These are phyloP conservation scores for Panagrolaimus sp. DNA, from an alignment of 1,140 invertebrate genomes.

Conservation along the genomic window DNA sequence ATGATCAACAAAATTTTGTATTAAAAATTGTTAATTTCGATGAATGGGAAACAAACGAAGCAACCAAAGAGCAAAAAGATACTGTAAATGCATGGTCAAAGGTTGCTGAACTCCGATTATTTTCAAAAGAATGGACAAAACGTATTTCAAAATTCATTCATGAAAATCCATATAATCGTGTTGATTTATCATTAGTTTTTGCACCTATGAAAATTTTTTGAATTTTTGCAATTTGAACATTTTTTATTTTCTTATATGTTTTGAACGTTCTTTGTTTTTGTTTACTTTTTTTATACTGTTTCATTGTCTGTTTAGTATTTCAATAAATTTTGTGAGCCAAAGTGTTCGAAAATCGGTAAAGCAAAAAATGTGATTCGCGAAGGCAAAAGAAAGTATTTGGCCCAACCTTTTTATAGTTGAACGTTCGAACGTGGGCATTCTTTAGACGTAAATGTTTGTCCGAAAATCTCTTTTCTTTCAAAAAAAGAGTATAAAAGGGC, in stretches of 20 bases:
- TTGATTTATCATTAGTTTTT: constrained; percentile 30
- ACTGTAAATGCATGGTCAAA: constrained; percentile 1
- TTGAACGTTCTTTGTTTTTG: too few relatives aligned
- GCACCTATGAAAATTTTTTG: constrained; percentile 19
- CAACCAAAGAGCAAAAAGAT: not conserved
- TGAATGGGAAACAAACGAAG: constrained; percentile 12
- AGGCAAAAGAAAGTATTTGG: too few relatives aligned
- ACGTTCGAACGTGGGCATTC: too few relatives aligned
- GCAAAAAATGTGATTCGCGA: too few relatives aligned
- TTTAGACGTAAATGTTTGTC: too few relatives aligned
- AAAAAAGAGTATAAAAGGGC: too few relatives aligned
- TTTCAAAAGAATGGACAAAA: constrained; percentile 23
- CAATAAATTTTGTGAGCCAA: too few relatives aligned
- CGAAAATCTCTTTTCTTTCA: too few relatives aligned
- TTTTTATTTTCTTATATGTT: not conserved
- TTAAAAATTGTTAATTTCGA: constrained; percentile 33
- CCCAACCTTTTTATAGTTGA: too few relatives aligned
- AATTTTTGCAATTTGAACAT: not conserved
- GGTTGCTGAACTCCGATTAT: constrained; percentile 8
- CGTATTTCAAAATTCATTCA: constrained; percentile 24
- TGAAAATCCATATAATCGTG: constrained; percentile 35
- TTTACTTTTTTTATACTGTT: too few relatives aligned
- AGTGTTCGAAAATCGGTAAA: too few relatives aligned
- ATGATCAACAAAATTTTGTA: constrained; percentile 34
- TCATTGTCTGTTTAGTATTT: too few relatives aligned